Conservation (phyloP, 2,797 vertebrate species). For the Esox lucius region DNA sequence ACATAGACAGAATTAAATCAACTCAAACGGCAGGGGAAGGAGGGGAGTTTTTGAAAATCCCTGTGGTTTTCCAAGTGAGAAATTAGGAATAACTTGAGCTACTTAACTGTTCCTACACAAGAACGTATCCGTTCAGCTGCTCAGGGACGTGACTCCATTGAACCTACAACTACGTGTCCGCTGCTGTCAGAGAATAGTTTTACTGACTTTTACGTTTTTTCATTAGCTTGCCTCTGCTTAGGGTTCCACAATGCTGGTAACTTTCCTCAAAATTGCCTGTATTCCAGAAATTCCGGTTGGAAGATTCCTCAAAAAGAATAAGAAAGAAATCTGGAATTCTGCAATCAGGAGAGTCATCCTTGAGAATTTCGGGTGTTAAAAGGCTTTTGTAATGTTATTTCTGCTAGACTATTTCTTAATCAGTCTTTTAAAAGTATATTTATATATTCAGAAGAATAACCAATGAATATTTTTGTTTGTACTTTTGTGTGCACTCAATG, state of each 20-base stretch:
- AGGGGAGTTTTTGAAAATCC: conserved; percentile 6
- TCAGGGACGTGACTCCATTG: conserved; percentile 12
- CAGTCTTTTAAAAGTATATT: background rate
- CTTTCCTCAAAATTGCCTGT: background rate
- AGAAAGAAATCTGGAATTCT: background rate
- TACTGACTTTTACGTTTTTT: background rate
- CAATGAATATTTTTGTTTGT: no score
- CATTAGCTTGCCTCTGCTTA: background rate
- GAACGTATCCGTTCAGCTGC: conserved; percentile 9
- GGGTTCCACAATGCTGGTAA: background rate
- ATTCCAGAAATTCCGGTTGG: background rate
- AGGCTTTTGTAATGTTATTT: background rate
- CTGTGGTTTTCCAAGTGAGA: conserved; percentile 6
- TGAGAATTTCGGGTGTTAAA: background rate
- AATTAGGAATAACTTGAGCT: conserved; percentile 9
- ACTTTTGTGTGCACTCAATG: no score
- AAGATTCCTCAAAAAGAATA: background rate
- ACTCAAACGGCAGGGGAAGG: background rate
- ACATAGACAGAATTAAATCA: background rate
- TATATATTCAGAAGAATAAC: background rate
- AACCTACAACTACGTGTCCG: background rate
- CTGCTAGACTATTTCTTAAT: background rate
- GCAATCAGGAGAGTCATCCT: background rate
- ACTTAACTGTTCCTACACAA: conserved; percentile 13
- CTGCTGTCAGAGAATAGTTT: background rate